Evolutionary conservation across 2,888 invertebrate species (phyloP).

Genomic region (Parnassius glacialis): DNA sequence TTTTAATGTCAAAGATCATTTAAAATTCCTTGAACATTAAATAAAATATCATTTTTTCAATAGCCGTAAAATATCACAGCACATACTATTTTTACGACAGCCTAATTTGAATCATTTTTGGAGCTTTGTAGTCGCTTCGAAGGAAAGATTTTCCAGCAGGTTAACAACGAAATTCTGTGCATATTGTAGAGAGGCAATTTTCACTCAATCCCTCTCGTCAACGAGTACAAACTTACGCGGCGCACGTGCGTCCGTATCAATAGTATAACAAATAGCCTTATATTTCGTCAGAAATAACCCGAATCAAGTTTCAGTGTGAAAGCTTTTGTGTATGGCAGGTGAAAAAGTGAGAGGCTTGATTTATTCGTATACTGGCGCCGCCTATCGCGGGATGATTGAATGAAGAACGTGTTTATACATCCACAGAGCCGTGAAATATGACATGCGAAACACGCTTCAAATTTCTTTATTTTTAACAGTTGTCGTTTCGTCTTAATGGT

Average conservation of each 20-base stretch:
- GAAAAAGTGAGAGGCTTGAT: conserved; percentile 79
- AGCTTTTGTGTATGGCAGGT: conserved; percentile 81
- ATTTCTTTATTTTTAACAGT: conserved; percentile 53
- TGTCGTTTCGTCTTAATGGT: conserved; percentile 27
- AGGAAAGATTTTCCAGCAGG: conserved; percentile 14
- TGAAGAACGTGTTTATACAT: conserved; percentile 77
- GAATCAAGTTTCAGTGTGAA: conserved; percentile 79
- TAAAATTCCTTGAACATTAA: conserved; percentile 26
- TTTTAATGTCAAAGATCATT: conserved; percentile 35
- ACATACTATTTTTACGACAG: not conserved
- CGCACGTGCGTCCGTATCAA: conserved; percentile 78
- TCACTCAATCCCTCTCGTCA: conserved; percentile 76
- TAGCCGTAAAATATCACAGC: not conserved
- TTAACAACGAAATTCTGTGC: conserved; percentile 72
- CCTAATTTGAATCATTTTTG: conserved; percentile 3
- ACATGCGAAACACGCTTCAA: conserved; percentile 62
- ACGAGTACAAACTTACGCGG: conserved; percentile 77
- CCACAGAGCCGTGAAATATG: conserved; percentile 72
- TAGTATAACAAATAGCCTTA: conserved; percentile 81
- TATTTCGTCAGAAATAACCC: conserved; percentile 81
- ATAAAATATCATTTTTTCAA: conserved; percentile 4
- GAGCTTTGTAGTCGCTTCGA: conserved; percentile 2
- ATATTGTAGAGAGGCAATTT: conserved; percentile 76
- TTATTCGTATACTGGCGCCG: conserved; percentile 75
- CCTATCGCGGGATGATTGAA: conserved; percentile 78